phyloP scores from a whole-genome alignment of 2,888 invertebrate genomes.

The Drosophila sordidapex region DNA sequence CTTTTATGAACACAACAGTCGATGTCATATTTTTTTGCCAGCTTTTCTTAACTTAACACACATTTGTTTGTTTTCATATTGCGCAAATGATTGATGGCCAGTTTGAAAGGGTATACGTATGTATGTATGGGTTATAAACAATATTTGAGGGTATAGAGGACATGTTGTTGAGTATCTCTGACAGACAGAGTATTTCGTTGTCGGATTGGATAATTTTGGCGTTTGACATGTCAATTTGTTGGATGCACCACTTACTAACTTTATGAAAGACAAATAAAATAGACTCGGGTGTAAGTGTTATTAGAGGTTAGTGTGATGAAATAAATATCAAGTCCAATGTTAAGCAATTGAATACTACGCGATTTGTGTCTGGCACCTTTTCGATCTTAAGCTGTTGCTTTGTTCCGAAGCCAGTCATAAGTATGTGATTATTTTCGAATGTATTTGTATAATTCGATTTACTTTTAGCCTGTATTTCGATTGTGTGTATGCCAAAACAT shows the following conservation, averaged over 20 bases:
- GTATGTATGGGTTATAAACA: neutral
- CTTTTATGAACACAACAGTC: neutral
- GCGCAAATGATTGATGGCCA: neutral
- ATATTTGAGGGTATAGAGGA: neutral
- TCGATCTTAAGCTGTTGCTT: neutral
- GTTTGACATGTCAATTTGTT: neutral
- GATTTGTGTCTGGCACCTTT: neutral
- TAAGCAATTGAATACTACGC: neutral
- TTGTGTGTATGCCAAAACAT: neutral
- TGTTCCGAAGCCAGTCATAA: neutral
- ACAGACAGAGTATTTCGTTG: neutral
- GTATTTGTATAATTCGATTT: too few species aligned
- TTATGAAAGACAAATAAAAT: neutral
- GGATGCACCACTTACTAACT: neutral
- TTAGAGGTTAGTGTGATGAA: neutral
- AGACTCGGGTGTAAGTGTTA: neutral
- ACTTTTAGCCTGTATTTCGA: neutral
- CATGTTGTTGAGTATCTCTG: neutral
- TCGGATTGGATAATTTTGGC: neutral
- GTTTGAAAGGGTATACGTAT: neutral
- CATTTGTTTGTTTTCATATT: neutral
- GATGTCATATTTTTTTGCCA: neutral
- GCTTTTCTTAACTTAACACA: neutral
- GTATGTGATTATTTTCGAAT: neutral
- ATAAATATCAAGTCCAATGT: neutral